Base-by-base conservation (phyloP, 2,797 vertebrate genomes). In the Danio aesculapii region DNA sequence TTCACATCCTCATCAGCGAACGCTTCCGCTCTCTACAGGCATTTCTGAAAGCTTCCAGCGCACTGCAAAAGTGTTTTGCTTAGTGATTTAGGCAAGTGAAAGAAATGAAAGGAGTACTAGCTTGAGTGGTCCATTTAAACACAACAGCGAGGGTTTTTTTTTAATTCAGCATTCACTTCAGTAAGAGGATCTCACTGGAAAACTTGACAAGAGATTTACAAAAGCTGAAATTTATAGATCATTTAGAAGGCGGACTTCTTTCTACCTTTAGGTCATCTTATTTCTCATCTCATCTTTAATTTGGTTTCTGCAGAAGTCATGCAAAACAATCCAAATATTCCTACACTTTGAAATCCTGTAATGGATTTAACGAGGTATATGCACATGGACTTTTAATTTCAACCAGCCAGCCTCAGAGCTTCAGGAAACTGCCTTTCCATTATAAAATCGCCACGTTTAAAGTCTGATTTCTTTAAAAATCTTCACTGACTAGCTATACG, bases 11-110 rank as follows among this genome's bases (percentile, higher is more conserved):
- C 52, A 75, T 67, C 43, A 61, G 46, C 17, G 81, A 57, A 68
- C 68, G 53, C 69, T 68, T 78, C 68, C 58, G 75, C 59, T 53
- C 52, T 73, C 66, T 14, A 16, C 87, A 81, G 78, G 87, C 71
- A 13, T 70, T 77, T 64, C 43, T 10, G 16, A 73, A 43, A 0
- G n/a, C 57, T 52, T 50, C 55, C 44, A 70, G 43, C 9, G 16
- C 59, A 16, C 43, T 43, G 47, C 46, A 52, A 46, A 79, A 71
- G 64, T 59, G 62, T 67, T 67, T 57, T 39, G 14, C 75, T 43
- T 58, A 47, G 55, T 5, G 17, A 16, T 47, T n/a, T 21, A 21
- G 70, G 8, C 17, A 41, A 64, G 39, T 6, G 17, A 64, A 64
- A 44, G 62, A 72, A 57, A 19, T 9, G 39, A 30, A 30, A 46